Base-by-base conservation (phyloP, 2,113 vertebrate genomes). In the Ornithorhynchus anatinus region DNA sequence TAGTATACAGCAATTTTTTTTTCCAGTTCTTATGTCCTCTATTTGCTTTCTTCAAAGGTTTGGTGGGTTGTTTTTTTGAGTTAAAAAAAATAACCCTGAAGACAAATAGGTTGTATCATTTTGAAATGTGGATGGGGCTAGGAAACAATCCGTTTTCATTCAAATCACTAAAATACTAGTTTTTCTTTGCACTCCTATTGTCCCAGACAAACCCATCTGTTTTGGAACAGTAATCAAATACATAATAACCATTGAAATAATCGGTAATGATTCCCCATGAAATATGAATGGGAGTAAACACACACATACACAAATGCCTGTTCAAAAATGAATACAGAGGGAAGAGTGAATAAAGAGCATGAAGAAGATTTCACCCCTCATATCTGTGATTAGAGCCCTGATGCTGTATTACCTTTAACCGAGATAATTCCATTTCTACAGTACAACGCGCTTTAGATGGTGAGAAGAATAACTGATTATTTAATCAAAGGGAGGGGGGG, bases 371-470 rank as follows among this genome's bases (percentile, higher is more conserved):
- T 84, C 65, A 86, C 56, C 74, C 77, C 75, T 52, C 17, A 50
- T 81, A 52, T 62, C 64, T 90, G 67, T 87, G 83, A 88, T 86
- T 85, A 85, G 77, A 65, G 77, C 76, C 86, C 65, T 90, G 84
- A 88, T 75, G 61, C 72, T 74, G 58, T 77, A 71, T 85, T 85
- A 77, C 79, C 86, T 89, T 86, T 88, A 89, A 86, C 82, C 12
- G 0, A 92, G 78, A 81, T 79, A 86, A 91, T 91, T 90, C 72
- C 69, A 91, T 91, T 91, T 88, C 59, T 88, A 77, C 72, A 79
- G 88, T 82, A 69, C 65, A 84, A 68, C 48, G 75, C 40, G 37
- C 56, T 86, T 87, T 75, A 84, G 79, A 77, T 51, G 66, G 79
- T 37, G 63, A 84, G 68, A 65, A 84, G 59, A 80, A 87, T 39